Evolutionary conservation across 92 coral and sea anemone genomes (phyloP).

Genomic region (Heliopora coerulea): DNA sequence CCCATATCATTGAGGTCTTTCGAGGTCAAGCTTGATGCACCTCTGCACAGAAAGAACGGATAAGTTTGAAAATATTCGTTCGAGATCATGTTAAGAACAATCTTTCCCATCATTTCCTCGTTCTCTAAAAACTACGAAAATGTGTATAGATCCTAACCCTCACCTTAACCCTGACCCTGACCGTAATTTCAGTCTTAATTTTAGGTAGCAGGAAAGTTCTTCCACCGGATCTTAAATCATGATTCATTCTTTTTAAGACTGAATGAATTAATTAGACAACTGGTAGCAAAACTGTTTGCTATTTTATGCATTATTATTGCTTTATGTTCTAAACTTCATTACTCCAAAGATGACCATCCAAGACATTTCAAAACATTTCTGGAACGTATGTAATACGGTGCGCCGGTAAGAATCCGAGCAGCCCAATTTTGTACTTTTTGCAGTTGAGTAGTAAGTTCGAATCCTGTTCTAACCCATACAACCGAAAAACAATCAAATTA

Average conservation of each 20-base stretch:
- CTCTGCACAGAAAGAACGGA: neutral
- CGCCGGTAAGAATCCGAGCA: neutral
- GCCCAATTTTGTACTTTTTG: no score
- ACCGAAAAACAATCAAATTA: slow-evolving; percentile 8
- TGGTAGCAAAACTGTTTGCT: slow-evolving; percentile 26
- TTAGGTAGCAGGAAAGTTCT: no score
- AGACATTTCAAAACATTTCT: slow-evolving; percentile 6
- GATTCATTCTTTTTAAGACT: neutral
- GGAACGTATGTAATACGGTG: slow-evolving; percentile 20
- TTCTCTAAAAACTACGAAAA: no score
- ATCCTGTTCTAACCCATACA: neutral
- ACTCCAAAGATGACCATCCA: slow-evolving; percentile 26
- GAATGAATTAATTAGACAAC: slow-evolving; percentile 28
- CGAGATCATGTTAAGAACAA: no score
- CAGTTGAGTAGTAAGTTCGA: neutral
- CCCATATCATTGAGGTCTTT: neutral
- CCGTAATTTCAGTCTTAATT: no score
- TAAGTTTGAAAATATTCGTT: no score
- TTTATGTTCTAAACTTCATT: slow-evolving; percentile 27
- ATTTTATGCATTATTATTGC: slow-evolving; percentile 40
- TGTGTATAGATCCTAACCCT: no score
- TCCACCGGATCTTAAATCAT: neutral
- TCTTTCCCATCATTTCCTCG: no score
- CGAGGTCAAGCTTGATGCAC: neutral
- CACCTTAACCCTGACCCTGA: no score